Evolutionary conservation across 1,140 invertebrate genomes (phyloP), one percentile per base, ranked within the genome.

Genomic region (Schlechtendalia chinensis): DNA sequence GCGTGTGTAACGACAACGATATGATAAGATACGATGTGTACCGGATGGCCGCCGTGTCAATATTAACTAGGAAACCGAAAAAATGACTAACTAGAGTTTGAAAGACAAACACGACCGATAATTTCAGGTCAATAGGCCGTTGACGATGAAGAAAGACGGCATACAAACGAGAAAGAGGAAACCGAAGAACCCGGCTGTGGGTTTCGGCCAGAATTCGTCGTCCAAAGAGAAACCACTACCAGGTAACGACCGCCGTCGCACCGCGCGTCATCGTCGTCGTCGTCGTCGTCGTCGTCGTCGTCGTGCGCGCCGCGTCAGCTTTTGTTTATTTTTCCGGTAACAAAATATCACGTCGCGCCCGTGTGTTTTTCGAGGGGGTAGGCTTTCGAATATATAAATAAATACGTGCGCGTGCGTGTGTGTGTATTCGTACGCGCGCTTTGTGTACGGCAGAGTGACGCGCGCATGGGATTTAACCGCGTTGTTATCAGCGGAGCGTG

Each of bases 71-170:
- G 53, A 58, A 58, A 58, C 74, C 32, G n/a, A 77, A n/a, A n/a
- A n/a, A 32, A 59, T 77, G 74, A 77, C 74, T 77, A 77, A 77
- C 74, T 59, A 58, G 54, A 29, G 74, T 59, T 45, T 22, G 74
- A 45, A 24, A 77, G n/a, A 47, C 50, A 69, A 69, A 69, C 67
- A 69, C 67, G 29, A 54, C 22, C 24, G 54, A 24, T 69, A 16
- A 81, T 79, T 82, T 81, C 86, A 93, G 91, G 93, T 96, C 61
- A 92, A 93, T 85, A 89, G 92, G 82, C 96, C 96, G 17, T 86
- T 95, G 74, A 93, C 94, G 69, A 98, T 98, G 96, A 95, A 96
- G 85, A 98, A 98, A 86, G 96, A 98, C 81, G 94, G 93, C 12
- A 97, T 98, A 84, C 96, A 97, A 86, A 96, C 93, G 32, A 87